Evolutionary conservation across 2,797 vertebrate species (phyloP), one percentile per base, ranked within the genome.

Genomic region (Acrossocheilus fasciatus): DNA sequence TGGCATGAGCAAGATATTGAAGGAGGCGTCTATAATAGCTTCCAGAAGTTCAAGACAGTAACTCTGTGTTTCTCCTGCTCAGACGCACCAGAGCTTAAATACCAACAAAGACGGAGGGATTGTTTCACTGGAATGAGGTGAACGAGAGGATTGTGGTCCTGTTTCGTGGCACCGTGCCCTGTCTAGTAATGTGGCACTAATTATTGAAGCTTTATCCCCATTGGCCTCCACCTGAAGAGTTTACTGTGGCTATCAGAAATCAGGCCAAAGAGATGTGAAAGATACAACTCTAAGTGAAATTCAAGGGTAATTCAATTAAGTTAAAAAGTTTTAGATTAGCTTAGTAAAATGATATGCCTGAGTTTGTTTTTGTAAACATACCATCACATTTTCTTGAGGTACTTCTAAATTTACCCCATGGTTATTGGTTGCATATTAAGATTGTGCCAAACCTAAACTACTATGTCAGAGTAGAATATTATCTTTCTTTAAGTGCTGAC

Each of bases 31-130:
- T 79, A 26, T 89, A 89, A 90, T 90, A 62, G 76, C 83, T 91
- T 90, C 89, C 90, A 91, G 88, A 89, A 66, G 45, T 76, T 75
- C 43, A 20, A 57, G 82, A 89, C 88, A 89, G 87, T 83, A 83
- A 85, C 78, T 82, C 74, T 90, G 80, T 90, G 86, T 83, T 78
- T 47, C 43, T 82, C 62, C 15, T 73, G 26, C 74, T 80, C 10
- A 18, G 59, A 73, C n/a, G 8, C 59, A 83, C 69, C 57, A 54
- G 5, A 41, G 50, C 64, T 86, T 87, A 80, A 69, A 69, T 70
- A 81, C 69, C 52, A 87, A 79, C 80, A 83, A 54, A 54, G 47
- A 75, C 8, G 8, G 43, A 64, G 20, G 78, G 78, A 70, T 69
- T 26, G 62, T 45, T 84, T 81, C 70, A 30, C 50, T 50, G 41